These are phyloP conservation scores for Cepaea hortensis DNA, from an alignment of 2,888 invertebrate species.

Conservation along the genomic window DNA sequence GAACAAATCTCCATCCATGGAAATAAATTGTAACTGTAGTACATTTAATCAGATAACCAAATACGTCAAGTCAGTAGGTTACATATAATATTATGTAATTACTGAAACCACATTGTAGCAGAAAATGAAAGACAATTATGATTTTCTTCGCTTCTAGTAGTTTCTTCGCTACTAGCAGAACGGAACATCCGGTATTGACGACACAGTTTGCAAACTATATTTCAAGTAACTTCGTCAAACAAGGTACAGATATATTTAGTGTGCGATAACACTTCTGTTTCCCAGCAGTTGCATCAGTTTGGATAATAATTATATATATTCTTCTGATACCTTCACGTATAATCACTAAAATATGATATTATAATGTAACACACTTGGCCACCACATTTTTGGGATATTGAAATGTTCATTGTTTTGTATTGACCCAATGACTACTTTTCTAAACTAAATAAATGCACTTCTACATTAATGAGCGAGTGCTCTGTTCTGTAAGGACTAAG, in stretches of 20 bases:
- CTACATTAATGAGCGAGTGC: too few species aligned
- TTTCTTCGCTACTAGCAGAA: slow-evolving; percentile 19
- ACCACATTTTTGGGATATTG: not conserved
- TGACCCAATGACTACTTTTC: too few species aligned
- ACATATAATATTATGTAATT: too few species aligned
- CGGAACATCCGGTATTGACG: slow-evolving; percentile 35
- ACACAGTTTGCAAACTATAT: slow-evolving; percentile 17
- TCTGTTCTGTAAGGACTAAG: too few species aligned
- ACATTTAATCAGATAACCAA: too few species aligned
- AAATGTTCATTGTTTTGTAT: too few species aligned
- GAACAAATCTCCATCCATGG: too few species aligned
- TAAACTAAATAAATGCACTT: too few species aligned
- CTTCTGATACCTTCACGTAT: not conserved
- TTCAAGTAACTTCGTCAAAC: not conserved
- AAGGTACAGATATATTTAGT: slow-evolving; percentile 30
- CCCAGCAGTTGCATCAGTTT: slow-evolving; percentile 26
- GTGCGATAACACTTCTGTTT: slow-evolving; percentile 22
- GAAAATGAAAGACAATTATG: too few species aligned
- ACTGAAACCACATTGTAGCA: too few species aligned
- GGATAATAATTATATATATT: slow-evolving; percentile 20
- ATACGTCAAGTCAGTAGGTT: too few species aligned
- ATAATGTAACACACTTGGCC: not conserved
- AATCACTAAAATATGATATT: not conserved
- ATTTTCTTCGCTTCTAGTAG: not conserved
- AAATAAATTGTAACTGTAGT: too few species aligned